Base-by-base conservation (phyloP, 1,140 invertebrate species). In the Dryas iulia region DNA sequence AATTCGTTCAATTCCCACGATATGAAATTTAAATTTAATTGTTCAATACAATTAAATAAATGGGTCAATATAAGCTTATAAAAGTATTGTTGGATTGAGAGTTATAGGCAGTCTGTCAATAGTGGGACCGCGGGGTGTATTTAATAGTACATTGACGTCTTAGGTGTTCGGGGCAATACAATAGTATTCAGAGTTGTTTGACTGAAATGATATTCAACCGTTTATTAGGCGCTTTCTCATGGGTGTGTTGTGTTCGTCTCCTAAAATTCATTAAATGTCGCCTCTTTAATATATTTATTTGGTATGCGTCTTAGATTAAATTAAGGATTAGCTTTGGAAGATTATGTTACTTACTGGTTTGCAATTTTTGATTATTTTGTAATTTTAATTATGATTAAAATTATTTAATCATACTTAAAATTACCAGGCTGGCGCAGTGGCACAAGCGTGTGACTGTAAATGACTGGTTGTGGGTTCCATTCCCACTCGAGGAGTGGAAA, bases 91-190 rank as follows among this genome's bases (percentile, higher is more conserved):
- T 87, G 82, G 83, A 84, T 84, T 79, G 83, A 77, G 83, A 85
- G 74, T 86, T 88, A 89, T 89, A 87, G 87, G 86, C 86, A 88
- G 83, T 86, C 82, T 87, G 82, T 90, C 87, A 86, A 90, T 90
- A 90, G 70, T 69, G 26, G 64, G 69, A 57, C 83, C 47, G 56
- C 76, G 76, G 86, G 87, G 82, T 74, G 82, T 76, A 59, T 59
- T 66, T 61, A 66, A 66, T 54, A 52, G 54, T 76, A 64, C 54
- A 63, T 63, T 71, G 60, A 70, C 78, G 64, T 72, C 73, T 79
- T 76, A 82, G 86, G 77, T 81, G 80, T 75, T 81, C 77, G 64
- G 73, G 66, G 60, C 39, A 47, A 47, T 47, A 70, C 68, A 65
- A 57, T 56, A 30, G 67, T 77, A 84, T 88, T 81, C 74, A 69